phyloP scores from a whole-genome alignment of 1,140 invertebrate genomes.

The Caerostris darwini region DNA sequence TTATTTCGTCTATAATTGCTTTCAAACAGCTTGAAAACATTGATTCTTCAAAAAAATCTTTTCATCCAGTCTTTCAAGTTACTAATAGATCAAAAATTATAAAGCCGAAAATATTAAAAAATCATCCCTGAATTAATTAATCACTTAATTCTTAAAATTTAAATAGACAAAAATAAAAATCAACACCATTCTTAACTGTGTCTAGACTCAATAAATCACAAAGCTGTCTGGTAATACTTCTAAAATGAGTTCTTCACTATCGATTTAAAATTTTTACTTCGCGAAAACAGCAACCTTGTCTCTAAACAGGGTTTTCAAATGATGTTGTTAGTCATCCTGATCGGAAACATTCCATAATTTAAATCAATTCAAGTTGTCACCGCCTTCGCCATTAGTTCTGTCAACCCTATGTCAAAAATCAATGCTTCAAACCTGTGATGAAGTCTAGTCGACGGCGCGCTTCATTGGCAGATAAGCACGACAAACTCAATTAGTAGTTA shows the following conservation, averaged over 20 bases:
- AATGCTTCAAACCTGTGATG: constrained; percentile 24
- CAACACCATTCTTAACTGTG: too few species aligned
- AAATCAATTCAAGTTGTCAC: constrained; percentile 34
- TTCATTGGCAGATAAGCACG: constrained; percentile 52
- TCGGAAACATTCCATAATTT: constrained; percentile 44
- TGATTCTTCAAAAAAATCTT: too few species aligned
- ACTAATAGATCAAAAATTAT: too few species aligned
- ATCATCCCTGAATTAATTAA: too few species aligned
- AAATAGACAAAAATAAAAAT: too few species aligned
- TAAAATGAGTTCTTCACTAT: not conserved
- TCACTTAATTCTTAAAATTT: too few species aligned
- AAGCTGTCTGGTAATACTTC: too few species aligned
- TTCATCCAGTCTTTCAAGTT: too few species aligned
- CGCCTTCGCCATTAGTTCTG: constrained; percentile 27
- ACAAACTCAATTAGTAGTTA: constrained; percentile 61
- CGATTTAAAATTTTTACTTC: not conserved
- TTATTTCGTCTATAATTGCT: too few species aligned
- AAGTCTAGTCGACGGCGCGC: not conserved
- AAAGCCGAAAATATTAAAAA: too few species aligned
- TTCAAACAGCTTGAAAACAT: too few species aligned
- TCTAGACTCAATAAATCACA: too few species aligned
- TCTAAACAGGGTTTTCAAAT: not conserved
- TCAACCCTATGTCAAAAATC: constrained; percentile 49
- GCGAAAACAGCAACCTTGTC: not conserved
- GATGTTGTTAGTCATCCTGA: not conserved